Conservation (phyloP, 2,113 vertebrate species). For the Chamaetylas fuelleborni region DNA sequence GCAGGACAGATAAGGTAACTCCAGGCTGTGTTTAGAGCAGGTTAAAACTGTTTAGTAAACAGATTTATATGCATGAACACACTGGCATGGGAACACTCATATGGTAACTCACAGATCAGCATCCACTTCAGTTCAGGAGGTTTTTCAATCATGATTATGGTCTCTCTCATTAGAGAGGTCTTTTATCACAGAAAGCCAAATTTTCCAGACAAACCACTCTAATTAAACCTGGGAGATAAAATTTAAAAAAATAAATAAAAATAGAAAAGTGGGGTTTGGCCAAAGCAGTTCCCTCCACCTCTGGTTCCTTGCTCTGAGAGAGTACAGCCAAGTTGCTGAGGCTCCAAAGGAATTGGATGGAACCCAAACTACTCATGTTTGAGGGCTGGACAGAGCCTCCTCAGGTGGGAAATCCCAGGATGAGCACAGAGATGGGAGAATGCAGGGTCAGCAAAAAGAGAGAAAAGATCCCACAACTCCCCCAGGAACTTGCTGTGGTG, state of each 20-base stretch:
- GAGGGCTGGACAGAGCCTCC: background rate
- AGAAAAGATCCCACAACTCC: background rate
- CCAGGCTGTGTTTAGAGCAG: background rate
- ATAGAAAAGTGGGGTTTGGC: background rate
- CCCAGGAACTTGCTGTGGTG: background rate
- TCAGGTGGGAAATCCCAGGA: background rate
- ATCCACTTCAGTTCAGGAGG: background rate
- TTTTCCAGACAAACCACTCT: slow-evolving; percentile 25
- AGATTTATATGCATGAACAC: slow-evolving; percentile 14
- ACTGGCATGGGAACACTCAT: background rate
- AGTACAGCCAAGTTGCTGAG: background rate
- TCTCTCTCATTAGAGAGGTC: background rate
- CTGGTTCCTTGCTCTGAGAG: background rate
- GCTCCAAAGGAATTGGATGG: background rate
- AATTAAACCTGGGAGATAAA: slow-evolving; percentile 36
- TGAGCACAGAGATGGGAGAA: background rate
- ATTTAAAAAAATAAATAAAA: background rate
- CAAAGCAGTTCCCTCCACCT: background rate
- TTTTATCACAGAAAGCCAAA: slow-evolving; percentile 6
- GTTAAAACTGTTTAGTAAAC: slow-evolving; percentile 38
- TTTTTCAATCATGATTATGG: background rate
- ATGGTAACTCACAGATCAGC: background rate
- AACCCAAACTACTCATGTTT: background rate
- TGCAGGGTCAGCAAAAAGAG: background rate
- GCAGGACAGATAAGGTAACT: slow-evolving; percentile 40